These are phyloP conservation scores for Pogonocichla stellata DNA, from an alignment of 2,113 vertebrate genomes.

Conservation along the genomic window DNA sequence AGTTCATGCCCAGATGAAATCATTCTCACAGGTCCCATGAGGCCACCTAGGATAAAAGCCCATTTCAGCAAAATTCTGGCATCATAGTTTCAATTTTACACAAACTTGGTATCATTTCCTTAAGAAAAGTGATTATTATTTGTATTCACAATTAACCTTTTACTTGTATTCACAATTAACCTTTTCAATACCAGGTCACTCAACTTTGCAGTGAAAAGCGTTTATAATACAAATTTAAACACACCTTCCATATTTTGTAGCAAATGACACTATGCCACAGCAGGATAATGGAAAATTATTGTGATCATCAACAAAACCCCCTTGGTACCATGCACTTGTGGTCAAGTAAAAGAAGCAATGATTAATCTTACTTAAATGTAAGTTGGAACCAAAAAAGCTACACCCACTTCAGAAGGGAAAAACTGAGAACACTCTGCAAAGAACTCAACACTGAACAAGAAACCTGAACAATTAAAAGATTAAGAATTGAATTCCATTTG, in stretches of 20 bases:
- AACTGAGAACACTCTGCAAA: background rate
- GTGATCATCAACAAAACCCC: background rate
- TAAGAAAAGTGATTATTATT: background rate
- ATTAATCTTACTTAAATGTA: background rate
- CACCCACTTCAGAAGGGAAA: background rate
- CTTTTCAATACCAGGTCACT: background rate
- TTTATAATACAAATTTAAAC: background rate
- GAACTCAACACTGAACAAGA: background rate
- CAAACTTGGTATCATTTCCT: background rate
- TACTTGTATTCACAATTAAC: background rate
- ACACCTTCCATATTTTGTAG: background rate
- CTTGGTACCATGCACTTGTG: background rate
- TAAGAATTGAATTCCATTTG: background rate
- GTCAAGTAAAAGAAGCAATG: background rate
- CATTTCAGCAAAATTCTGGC: background rate
- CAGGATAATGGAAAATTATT: background rate
- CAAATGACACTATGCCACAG: background rate
- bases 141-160: background rate
- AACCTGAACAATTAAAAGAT: background rate
- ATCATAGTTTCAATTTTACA: background rate
- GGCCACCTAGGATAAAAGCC: conserved; percentile 79
- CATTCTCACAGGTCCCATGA: conserved; percentile 98
- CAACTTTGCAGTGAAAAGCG: background rate
- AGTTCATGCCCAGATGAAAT: conserved; percentile 98
- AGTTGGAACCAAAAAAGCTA: background rate